Evolutionary conservation across 2,113 vertebrate genomes (phyloP).

Genomic region (Tamias sibiricus): DNA sequence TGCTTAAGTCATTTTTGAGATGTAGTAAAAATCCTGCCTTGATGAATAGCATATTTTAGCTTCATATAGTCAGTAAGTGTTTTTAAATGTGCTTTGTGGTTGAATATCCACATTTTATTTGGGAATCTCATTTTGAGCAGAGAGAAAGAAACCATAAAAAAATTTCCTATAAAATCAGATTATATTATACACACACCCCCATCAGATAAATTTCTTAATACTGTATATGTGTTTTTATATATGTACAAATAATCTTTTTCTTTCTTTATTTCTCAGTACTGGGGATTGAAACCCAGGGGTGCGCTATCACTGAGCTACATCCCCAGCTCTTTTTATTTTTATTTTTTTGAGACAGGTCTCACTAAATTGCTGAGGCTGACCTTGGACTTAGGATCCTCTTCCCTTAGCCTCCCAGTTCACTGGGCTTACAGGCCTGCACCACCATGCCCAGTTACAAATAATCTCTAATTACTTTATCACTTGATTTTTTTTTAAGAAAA

Average conservation of each 20-base stretch:
- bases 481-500: conserved; percentile 45
- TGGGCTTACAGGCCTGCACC: not conserved
- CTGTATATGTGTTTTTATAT: not conserved
- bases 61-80: conserved; percentile 1
- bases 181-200: not conserved
- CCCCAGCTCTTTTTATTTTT: not conserved
- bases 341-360: not conserved
- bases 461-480: conserved; percentile 20
- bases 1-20: conserved; percentile 40
- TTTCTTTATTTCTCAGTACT: not conserved
- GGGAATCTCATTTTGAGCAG: conserved; percentile 21
- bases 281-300: not conserved
- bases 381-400: not conserved
- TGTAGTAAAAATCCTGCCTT: conserved; percentile 25
- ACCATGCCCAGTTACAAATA: not conserved
- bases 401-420: not conserved
- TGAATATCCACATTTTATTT: conserved; percentile 50
- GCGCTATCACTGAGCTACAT: not conserved
- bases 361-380: not conserved
- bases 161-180: conserved; percentile 1
- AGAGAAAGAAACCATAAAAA: conserved; percentile 7
- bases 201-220: not conserved
- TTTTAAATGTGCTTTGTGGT: conserved; percentile 53
- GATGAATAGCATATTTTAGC: conserved; percentile 34
- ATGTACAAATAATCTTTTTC: conserved; percentile 14